A percentile compares a stretch with the other conserved stretches of the same genome.
Evolutionary conservation across 2,797 vertebrate species (phyloP).

Genomic region (Mastacembelus armatus): DNA sequence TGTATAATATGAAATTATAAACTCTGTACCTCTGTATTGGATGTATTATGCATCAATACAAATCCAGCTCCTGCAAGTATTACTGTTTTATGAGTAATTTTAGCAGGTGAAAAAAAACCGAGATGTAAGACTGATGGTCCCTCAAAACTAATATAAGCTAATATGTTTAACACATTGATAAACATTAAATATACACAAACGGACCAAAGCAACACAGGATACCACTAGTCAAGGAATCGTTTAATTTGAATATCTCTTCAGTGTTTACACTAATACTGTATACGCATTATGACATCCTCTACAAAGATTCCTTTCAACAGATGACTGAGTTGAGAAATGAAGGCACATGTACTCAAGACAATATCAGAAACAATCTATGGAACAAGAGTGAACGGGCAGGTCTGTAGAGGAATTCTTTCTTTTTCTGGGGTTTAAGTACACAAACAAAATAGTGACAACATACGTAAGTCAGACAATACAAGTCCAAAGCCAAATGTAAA

Average conservation of each 20-base stretch:
- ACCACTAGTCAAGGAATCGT: neutral
- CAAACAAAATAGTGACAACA: constrained; percentile 21
- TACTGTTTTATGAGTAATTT: too few species aligned
- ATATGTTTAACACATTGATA: too few species aligned
- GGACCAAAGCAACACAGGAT: neutral
- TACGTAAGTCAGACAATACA: constrained; percentile 5
- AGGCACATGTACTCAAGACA: constrained; percentile 35
- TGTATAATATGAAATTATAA: too few species aligned
- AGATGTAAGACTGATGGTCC: too few species aligned
- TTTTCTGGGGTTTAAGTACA: constrained; percentile 9
- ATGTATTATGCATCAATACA: too few species aligned
- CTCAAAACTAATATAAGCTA: too few species aligned
- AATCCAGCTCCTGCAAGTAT: too few species aligned
- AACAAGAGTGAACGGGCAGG: neutral
- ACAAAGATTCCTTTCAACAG: constrained; percentile 22
- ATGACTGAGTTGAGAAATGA: constrained; percentile 31
- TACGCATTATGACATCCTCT: neutral
- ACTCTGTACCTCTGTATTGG: too few species aligned
- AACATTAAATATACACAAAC: neutral
- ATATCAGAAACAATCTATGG: constrained; percentile 4
- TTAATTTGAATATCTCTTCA: constrained; percentile 56
- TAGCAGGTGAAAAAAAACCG: too few species aligned
- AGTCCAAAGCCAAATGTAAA: neutral
- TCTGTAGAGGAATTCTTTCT: neutral
- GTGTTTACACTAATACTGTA: constrained; percentile 47